Evolutionary conservation across 2,888 invertebrate genomes (phyloP).

Genomic region (Reticulitermes lucifugus): DNA sequence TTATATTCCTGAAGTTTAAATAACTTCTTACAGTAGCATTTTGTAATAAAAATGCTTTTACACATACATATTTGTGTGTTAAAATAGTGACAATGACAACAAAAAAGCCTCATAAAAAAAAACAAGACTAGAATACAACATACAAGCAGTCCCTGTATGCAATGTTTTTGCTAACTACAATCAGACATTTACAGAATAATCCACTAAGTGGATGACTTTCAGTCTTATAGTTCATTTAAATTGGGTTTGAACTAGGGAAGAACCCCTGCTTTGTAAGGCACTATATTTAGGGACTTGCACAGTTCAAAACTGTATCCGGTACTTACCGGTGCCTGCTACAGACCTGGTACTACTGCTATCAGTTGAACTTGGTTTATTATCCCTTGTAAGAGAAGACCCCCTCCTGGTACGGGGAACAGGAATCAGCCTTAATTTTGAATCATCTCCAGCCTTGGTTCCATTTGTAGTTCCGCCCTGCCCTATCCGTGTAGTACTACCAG

Average conservation of each 20-base stretch:
- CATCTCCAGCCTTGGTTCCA: conserved; percentile 52
- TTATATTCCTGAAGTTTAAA: neutral
- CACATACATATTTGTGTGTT: neutral
- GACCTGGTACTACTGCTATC: conserved; percentile 49
- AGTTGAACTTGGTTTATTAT: conserved; percentile 57
- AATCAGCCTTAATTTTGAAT: conserved; percentile 57
- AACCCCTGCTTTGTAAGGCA: neutral
- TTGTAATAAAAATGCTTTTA: neutral
- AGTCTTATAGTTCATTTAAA: neutral
- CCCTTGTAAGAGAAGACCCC: conserved; percentile 71
- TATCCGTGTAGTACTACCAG: conserved; percentile 35
- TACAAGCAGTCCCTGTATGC: neutral
- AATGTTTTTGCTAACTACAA: neutral
- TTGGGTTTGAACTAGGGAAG: neutral
- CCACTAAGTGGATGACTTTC: neutral
- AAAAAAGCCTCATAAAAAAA: conserved; percentile 10
- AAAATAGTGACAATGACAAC: neutral
- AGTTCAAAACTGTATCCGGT: conserved; percentile 52
- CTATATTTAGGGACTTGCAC: neutral
- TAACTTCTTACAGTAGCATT: conserved; percentile 13
- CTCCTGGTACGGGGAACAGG: conserved; percentile 64
- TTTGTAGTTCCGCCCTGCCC: conserved; percentile 33
- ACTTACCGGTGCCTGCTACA: conserved; percentile 49
- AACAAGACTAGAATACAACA: conserved; percentile 14
- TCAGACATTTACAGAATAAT: neutral